These are phyloP conservation scores for Oligia strigilis DNA, from an alignment of 2,888 invertebrate species.

Conservation along the genomic window DNA sequence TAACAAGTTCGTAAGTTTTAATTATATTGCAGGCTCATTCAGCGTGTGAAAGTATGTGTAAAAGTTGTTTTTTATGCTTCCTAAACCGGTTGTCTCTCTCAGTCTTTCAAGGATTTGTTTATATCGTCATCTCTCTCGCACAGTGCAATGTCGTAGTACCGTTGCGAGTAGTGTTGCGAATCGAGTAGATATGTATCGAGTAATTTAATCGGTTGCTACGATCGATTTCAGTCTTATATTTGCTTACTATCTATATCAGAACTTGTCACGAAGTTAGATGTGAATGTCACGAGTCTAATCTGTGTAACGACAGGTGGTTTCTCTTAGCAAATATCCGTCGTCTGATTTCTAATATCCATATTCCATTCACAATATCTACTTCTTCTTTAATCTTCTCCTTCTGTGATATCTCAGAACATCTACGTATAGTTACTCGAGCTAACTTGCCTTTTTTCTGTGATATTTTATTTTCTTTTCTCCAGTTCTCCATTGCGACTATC, in stretches of 20 bases:
- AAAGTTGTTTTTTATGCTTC: conserved; percentile 72
- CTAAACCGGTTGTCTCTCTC: conserved; percentile 65
- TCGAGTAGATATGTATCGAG: conserved; percentile 52
- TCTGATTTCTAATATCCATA: conserved; percentile 10
- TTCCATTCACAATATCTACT: neutral
- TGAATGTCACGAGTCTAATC: conserved; percentile 26
- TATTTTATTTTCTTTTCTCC: neutral
- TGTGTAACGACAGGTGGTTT: conserved; percentile 27
- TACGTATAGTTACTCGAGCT: neutral
- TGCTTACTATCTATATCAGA: conserved; percentile 26
- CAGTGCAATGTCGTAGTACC: conserved; percentile 67
- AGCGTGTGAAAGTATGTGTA: conserved; percentile 75
- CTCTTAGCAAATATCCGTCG: neutral
- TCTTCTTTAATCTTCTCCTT: neutral
- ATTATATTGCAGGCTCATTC: conserved; percentile 52
- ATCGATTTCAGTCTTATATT: conserved; percentile 44
- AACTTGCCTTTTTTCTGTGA: neutral
- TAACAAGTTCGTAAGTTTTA: conserved; percentile 42
- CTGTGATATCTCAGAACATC: neutral
- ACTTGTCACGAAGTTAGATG: conserved; percentile 34
- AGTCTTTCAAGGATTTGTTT: conserved; percentile 42
- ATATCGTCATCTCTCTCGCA: conserved; percentile 57
- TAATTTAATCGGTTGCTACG: conserved; percentile 49
- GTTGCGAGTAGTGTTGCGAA: conserved; percentile 68
- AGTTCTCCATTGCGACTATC: neutral